Percentiles rank a stretch among this genome's conserved stretches.
Conservation (phyloP, 1,140 invertebrate genomes). For the Sitodiplosis mosellana region DNA sequence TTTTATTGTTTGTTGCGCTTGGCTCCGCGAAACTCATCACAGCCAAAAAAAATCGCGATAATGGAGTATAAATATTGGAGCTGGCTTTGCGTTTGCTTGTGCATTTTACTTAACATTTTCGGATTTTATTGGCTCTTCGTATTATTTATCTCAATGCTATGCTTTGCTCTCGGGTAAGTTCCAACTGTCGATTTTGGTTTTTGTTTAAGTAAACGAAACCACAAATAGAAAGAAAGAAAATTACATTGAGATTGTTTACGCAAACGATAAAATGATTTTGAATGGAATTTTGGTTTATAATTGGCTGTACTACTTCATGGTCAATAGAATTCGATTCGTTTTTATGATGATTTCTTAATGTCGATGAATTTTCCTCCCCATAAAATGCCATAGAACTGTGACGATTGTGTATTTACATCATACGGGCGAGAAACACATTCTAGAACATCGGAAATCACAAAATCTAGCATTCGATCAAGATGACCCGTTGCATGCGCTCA, state of each 20-base stretch:
- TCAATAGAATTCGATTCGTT: no score
- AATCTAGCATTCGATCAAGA: not conserved
- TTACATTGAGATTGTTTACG: no score
- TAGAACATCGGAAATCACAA: not conserved
- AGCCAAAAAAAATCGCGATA: not conserved
- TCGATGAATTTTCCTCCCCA: no score
- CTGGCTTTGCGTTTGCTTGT: not conserved
- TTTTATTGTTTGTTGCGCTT: no score
- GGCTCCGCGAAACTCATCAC: no score
- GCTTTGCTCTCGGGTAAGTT: constrained; percentile 1
- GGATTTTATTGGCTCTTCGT: not conserved
- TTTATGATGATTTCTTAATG: no score
- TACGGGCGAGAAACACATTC: not conserved
- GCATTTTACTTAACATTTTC: not conserved
- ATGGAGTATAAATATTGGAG: constrained; percentile 1
- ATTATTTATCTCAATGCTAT: not conserved
- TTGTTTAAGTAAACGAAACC: no score
- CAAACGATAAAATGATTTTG: no score
- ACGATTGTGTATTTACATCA: not conserved
- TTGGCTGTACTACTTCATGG: no score
- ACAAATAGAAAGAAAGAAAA: no score
- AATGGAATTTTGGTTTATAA: no score
- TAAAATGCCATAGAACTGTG: not conserved
- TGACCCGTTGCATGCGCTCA: not conserved
- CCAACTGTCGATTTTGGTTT: not conserved